These are phyloP conservation scores for Serranus cabrilla DNA, from an alignment of 2,797 vertebrate genomes.

Conservation along the genomic window DNA sequence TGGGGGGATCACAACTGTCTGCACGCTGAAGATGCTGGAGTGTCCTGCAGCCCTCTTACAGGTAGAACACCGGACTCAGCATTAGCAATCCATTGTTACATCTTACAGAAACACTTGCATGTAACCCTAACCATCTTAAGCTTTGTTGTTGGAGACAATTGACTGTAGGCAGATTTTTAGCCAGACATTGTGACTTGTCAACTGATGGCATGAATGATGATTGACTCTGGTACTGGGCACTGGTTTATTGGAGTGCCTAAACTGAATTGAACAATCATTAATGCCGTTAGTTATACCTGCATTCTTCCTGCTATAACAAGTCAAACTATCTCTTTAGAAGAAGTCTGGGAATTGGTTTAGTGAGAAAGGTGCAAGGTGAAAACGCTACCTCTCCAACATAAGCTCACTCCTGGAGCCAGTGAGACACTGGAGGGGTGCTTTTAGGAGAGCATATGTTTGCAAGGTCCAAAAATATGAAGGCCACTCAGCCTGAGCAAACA, in stretches of 20 bases:
- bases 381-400: neutral
- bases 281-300: neutral
- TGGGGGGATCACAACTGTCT: conserved; percentile 97
- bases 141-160: neutral
- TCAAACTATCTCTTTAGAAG: neutral
- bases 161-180: neutral
- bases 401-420: neutral
- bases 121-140: neutral
- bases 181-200: neutral
- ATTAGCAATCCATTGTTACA: conserved; percentile 71
- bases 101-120: too few species aligned
- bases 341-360: neutral
- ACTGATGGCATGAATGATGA: neutral
- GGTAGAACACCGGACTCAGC: conserved; percentile 80
- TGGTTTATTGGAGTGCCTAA: neutral
- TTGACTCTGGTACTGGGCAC: neutral
- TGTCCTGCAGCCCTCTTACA: conserved; percentile 92
- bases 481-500: conserved; percentile 3
- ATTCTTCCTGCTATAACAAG: neutral
- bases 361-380: neutral
- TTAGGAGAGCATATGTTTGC: neutral
- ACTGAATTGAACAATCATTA: neutral
- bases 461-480: neutral
- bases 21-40: conserved; percentile 95
- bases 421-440: neutral